Conservation (phyloP, 2,113 vertebrate species). For the Hypanus sabinus region DNA sequence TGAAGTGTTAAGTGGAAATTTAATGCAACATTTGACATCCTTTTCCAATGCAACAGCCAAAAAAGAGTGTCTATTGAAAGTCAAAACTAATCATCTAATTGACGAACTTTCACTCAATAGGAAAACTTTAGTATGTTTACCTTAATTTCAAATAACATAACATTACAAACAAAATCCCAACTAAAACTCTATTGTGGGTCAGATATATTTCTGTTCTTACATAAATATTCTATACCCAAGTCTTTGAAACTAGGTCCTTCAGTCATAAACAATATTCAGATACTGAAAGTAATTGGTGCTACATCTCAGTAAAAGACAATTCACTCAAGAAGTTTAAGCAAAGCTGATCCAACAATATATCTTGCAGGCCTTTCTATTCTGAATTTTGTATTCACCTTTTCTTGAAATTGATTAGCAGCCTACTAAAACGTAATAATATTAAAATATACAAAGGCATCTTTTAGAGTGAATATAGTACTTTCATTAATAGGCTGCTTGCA, state of each 20-base stretch:
- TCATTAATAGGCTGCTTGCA: neutral
- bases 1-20: neutral
- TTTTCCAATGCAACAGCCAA: neutral
- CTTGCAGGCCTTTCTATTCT: neutral
- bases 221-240: neutral
- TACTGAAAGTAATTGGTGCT: neutral
- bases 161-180: neutral
- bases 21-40: neutral
- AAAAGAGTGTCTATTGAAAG: neutral
- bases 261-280: neutral
- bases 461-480: neutral
- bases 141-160: neutral
- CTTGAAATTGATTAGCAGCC: too few species aligned
- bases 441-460: neutral
- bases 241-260: neutral
- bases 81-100: neutral
- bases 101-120: neutral
- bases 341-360: neutral
- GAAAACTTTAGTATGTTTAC: neutral
- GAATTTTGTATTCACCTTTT: neutral
- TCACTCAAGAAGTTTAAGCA: neutral
- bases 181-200: neutral
- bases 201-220: neutral
- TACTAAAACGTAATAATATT: neutral
- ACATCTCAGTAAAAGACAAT: neutral